Conservation (phyloP, 2,888 invertebrate genomes). For the Isoperla grammatica region DNA sequence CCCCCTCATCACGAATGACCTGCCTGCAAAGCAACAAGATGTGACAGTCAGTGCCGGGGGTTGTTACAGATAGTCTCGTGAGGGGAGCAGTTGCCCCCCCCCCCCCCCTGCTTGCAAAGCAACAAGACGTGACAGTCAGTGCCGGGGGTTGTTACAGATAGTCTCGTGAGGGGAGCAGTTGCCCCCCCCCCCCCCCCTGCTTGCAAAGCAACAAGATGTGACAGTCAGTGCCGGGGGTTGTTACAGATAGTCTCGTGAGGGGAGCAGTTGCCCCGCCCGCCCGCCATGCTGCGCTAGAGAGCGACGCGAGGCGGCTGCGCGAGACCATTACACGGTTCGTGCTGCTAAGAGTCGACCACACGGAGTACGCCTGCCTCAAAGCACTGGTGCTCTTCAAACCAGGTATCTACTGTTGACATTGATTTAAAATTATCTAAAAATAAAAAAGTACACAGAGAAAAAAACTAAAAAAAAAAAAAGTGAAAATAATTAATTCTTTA, state of each 20-base stretch:
- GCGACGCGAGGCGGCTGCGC: conserved; percentile 55
- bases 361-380: conserved; percentile 81
- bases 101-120: too few species aligned
- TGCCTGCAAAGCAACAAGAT: too few species aligned
- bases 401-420: conserved; percentile 52
- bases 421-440: too few species aligned
- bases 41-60: too few species aligned
- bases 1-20: too few species aligned
- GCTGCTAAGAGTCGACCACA: conserved; percentile 65
- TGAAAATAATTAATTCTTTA: too few species aligned
- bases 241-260: conserved; percentile 40
- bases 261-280: conserved; percentile 47
- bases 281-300: conserved; percentile 50
- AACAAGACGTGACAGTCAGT: too few species aligned
- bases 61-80: conserved; percentile 40
- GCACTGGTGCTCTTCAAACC: conserved; percentile 74
- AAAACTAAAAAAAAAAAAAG: too few species aligned
- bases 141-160: too few species aligned
- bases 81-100: conserved; percentile 45
- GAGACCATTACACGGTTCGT: conserved; percentile 61
- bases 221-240: too few species aligned
- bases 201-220: too few species aligned
- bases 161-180: conserved; percentile 44
- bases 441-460: too few species aligned
- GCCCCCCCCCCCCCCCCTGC: conserved; percentile 47